Evolutionary conservation across 2,888 invertebrate species (phyloP).

Genomic region (Uropetala carovei): DNA sequence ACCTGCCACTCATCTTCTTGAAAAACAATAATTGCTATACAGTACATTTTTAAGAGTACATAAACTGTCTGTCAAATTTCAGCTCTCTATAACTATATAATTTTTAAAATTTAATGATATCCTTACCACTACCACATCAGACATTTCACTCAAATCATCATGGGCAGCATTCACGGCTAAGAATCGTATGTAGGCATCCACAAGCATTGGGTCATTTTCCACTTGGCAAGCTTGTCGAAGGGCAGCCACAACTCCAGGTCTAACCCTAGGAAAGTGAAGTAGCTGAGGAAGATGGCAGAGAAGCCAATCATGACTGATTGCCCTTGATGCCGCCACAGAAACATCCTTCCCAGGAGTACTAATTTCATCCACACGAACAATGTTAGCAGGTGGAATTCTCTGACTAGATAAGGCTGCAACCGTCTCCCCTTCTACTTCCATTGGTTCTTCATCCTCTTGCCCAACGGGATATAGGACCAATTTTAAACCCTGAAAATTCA

Average conservation of each 20-base stretch:
- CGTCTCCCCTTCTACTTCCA: slow-evolving; percentile 72
- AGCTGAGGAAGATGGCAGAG: slow-evolving; percentile 83
- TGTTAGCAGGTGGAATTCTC: slow-evolving; percentile 34
- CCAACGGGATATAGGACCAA: slow-evolving; percentile 80
- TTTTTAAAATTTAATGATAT: slow-evolving; percentile 68
- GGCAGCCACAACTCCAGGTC: slow-evolving; percentile 79
- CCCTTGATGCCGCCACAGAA: slow-evolving; percentile 37
- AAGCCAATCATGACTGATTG: slow-evolving; percentile 77
- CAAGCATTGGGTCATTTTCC: slow-evolving; percentile 90
- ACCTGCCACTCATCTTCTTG: too few species aligned
- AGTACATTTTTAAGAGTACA: too few species aligned
- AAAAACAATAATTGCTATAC: too few species aligned
- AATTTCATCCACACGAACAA: slow-evolving; percentile 52
- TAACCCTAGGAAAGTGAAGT: slow-evolving; percentile 86
- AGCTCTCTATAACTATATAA: background rate
- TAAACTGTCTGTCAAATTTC: too few species aligned
- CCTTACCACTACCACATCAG: slow-evolving; percentile 79
- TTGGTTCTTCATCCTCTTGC: slow-evolving; percentile 75
- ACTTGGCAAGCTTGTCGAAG: slow-evolving; percentile 92
- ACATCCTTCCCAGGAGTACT: slow-evolving; percentile 65
- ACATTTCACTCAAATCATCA: slow-evolving; percentile 82
- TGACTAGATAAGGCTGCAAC: slow-evolving; percentile 28
- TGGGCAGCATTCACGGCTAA: slow-evolving; percentile 85
- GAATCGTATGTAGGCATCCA: slow-evolving; percentile 91
- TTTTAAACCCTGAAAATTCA: slow-evolving; percentile 80